Base-by-base conservation (phyloP, 1,140 invertebrate species). In the Stegodyphus dumicola region DNA sequence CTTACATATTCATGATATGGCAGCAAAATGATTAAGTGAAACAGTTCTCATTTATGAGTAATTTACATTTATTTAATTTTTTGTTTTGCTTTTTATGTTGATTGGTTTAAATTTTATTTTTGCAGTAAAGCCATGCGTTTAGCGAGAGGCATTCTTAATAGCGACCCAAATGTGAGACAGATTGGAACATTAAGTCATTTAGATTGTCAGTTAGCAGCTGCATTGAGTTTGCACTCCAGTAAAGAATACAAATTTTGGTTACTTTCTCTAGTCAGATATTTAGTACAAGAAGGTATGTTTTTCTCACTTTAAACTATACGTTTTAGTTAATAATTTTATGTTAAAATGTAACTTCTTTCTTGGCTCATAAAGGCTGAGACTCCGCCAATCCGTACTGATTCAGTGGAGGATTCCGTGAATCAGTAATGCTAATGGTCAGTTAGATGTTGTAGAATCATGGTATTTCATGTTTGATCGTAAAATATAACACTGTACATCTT, bases 161-260 rank as follows among this genome's bases (percentile, higher is more conserved):
- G 70, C 56, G 77, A 85, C 75, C 75, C 79, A 49, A 76, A 76
- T 60, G 53, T 85, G 64, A 76, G 81, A 15, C 73, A 85, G 17
- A 76, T 85, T 10, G 81, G 91, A 52, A 94, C 93, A 4, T 89
- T 95, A 33, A 94, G 93, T 81, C 95, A 95, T 90, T 91, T 97
- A 48, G 95, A 96, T 89, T 93, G 93, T 87, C 95, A 96, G 89
- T 89, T 96, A 75, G 91, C 94, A 6, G 92, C 94, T 56, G 93
- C 94, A 75, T 91, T 93, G 86, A 92, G 93, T 54, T 90, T 97
- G 13, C 91, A 93, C 1, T 95, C 95, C 11, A 87, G 92, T 0
- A 90, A 92, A 33, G 95, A 97, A 91, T 97, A 95, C 89, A 91
- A 93, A 77, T 94, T 95, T 90, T 96, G 95, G 95, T 89, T 96